A percentile compares a stretch with the other conserved stretches of the same genome.
These are phyloP conservation scores for Heliconius sara DNA, from an alignment of 2,888 invertebrate species.

Conservation along the genomic window DNA sequence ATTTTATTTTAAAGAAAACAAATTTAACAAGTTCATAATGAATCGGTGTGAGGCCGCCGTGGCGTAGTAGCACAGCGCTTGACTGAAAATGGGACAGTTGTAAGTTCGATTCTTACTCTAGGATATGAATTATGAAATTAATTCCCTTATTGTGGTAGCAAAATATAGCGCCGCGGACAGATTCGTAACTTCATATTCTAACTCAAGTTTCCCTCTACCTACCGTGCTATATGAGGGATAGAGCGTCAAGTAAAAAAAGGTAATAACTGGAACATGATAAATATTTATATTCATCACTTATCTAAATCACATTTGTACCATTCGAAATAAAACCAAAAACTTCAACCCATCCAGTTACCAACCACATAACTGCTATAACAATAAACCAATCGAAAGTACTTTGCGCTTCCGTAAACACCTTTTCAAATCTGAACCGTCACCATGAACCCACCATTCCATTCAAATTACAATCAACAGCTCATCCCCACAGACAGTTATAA, in stretches of 20 bases:
- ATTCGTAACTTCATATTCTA: not conserved
- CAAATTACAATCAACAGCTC: constrained; percentile 37
- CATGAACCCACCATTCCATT: constrained; percentile 16
- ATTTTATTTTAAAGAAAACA: not conserved
- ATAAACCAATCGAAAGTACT: constrained; percentile 8
- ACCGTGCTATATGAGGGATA: too few species aligned
- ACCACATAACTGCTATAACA: not conserved
- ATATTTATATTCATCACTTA: too few species aligned
- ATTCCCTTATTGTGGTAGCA: not conserved
- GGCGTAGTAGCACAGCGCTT: too few species aligned
- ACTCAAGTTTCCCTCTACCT: too few species aligned
- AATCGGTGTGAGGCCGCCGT: too few species aligned
- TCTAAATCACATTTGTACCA: not conserved
- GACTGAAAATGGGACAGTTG: not conserved
- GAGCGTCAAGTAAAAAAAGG: too few species aligned
- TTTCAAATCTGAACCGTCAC: constrained; percentile 15
- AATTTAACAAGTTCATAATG: not conserved
- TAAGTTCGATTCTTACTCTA: not conserved
- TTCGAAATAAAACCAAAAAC: not conserved
- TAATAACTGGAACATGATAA: too few species aligned
- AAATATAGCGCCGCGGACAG: not conserved
- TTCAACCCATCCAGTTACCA: not conserved
- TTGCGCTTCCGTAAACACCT: constrained; percentile 4
- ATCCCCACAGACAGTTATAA: constrained; percentile 51
- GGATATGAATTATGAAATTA: not conserved